A percentile compares a stretch with the other conserved stretches of the same genome.
These are phyloP conservation scores for Polietes domitor DNA, from an alignment of 2,888 invertebrate species.

Conservation along the genomic window DNA sequence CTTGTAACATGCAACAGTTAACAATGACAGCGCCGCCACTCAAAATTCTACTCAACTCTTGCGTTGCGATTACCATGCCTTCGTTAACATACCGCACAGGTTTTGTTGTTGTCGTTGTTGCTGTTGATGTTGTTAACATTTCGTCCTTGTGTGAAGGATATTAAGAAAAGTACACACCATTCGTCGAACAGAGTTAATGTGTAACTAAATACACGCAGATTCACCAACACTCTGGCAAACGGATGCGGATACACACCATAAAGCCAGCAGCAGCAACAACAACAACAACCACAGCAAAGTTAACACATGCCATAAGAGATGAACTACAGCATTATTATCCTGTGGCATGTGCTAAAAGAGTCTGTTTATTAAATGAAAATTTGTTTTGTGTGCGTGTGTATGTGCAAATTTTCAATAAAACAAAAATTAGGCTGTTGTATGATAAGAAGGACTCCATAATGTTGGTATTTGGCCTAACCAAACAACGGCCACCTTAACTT, in stretches of 20 bases:
- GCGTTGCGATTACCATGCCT: not conserved
- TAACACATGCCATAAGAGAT: not conserved
- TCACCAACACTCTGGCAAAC: not conserved
- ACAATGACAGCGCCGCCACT: slow-evolving; percentile 18
- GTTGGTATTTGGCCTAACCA: no score
- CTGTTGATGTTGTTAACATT: not conserved
- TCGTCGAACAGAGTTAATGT: not conserved
- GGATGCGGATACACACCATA: not conserved
- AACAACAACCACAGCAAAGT: not conserved
- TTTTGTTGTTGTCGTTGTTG: not conserved
- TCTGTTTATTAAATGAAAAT: not conserved
- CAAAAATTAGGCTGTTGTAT: no score
- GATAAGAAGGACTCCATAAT: no score
- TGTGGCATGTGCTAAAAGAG: not conserved
- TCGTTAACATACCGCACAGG: slow-evolving; percentile 3
- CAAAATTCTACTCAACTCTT: not conserved
- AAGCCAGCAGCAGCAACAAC: no score
- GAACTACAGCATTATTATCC: not conserved
- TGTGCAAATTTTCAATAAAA: no score
- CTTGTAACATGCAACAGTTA: slow-evolving; percentile 18
- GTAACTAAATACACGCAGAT: not conserved
- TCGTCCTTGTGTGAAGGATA: not conserved
- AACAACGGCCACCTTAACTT: no score
- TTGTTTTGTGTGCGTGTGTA: no score
- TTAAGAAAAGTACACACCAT: not conserved